Base-by-base conservation (phyloP, 2,797 vertebrate species). In the Notolepis coatsorum region DNA sequence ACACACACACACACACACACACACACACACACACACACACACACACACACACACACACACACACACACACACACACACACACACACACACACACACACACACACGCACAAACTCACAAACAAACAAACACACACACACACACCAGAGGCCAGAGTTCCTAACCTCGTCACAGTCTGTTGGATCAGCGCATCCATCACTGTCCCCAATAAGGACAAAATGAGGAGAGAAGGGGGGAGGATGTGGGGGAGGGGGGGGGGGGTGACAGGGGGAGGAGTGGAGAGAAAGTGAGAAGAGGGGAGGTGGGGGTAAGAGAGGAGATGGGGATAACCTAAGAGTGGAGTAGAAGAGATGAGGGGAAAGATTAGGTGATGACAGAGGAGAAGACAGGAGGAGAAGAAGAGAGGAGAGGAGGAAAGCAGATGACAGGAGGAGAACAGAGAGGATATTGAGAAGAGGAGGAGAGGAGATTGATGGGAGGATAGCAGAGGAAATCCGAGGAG, bases 151-250 rank as follows among this genome's bases (percentile, higher is more conserved):
- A 80, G 65, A 80, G 81, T 70, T 84, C 76, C 73, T 78, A 72
- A 85, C 74, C 71, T 77, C 8, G 75, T 84, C 82, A 81, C 73
- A 77, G 79, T 77, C 76, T 82, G 75, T 57, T 68, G 10, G 73
- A 84, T 73, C 73, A 68, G 68, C 68, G 71, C 81, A 88, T 90
- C 77, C 56, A 88, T 90, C 86, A 86, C 43, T 78, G 79, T 82
- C 69, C 68, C 31, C 66, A 57, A 51, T 61, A 54, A 82, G 85
- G 79, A 81, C 80, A 84, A 79, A 24, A 41, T n/a, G n/a, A 49
- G n/a, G 20, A 21, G 7, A 12, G 9, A 39, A 50, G 57, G 12
- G 58, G 18, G 9, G 57, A 41, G 50, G 18, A 27, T 53, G 25
- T 27, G 61, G 30, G 15, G 25, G 20, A 21, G 7, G 17, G 9